Evolutionary conservation across 1,140 invertebrate species (phyloP).

Genomic region (Ylistrum balloti): DNA sequence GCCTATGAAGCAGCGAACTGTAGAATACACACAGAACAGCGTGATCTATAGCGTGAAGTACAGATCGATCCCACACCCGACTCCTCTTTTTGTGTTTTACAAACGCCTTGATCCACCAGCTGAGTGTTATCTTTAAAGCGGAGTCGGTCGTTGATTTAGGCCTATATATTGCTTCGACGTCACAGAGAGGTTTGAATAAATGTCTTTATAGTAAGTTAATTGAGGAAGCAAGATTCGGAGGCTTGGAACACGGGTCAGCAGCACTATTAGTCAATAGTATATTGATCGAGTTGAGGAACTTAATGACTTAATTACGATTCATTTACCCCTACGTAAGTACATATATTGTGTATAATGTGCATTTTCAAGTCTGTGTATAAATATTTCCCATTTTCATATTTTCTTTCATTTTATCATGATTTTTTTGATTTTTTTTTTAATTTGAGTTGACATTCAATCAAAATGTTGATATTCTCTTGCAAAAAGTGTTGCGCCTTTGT

Average conservation of each 20-base stretch:
- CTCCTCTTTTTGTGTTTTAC: conserved; percentile 39
- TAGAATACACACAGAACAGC: not conserved
- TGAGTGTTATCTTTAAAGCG: conserved; percentile 21
- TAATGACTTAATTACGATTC: not conserved
- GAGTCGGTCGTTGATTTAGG: not conserved
- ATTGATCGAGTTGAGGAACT: not conserved
- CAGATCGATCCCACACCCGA: conserved; percentile 34
- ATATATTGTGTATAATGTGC: not conserved
- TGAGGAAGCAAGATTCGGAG: not conserved
- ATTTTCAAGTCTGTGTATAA: too few relatives aligned
- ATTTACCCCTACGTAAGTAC: not conserved
- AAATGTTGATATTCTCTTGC: too few relatives aligned
- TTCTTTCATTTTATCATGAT: too few relatives aligned
- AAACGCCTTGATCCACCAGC: conserved; percentile 22
- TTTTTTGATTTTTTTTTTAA: too few relatives aligned
- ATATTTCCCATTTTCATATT: too few relatives aligned
- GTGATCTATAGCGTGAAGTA: not conserved
- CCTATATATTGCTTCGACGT: not conserved
- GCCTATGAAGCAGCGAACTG: not conserved
- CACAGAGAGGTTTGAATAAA: not conserved
- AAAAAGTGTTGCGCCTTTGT: not conserved
- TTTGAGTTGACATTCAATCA: too few relatives aligned
- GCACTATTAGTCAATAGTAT: not conserved
- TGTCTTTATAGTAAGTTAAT: not conserved
- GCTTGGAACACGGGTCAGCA: not conserved